Evolutionary conservation across 2,888 invertebrate genomes (phyloP), one percentile per base, ranked within the genome.

Genomic region (Toxonevra muliebris): DNA sequence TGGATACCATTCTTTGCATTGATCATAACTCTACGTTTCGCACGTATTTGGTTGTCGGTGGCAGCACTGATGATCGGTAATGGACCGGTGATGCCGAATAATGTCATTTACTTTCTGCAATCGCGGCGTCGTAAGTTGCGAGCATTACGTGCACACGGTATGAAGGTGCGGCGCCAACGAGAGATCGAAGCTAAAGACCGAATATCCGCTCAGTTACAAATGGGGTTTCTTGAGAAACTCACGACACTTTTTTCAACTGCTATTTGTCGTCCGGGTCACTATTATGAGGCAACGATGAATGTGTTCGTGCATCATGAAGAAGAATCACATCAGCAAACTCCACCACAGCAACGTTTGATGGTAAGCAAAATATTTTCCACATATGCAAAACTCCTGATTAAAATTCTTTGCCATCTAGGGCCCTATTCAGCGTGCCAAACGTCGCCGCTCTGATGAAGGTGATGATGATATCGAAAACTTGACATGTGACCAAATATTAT

Each of bases 1-100:
- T 85, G 85, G 85, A 58, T 77, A 12, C 76, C 80, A 1, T 85
- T 85, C 58, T 71, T 85, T 10, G 61, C 76, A 43, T 69, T 84
- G 57, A 82, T 85, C 65, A 45, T 84, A 7, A 40, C 73, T 61
- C 57, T 85, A 68, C 83, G 85, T 20, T 45, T 79, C 15, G 68
- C 76, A 0, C 79, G 85, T 60, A 68, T 80, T 3, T 77, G 77
- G 68, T 52, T 83, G 5, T 81, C 83, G 7, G 8, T 83, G 40
- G 79, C 71, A 4, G 77, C 81, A 2, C 54, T 82, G 9, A 64
- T 83, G 63, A 77, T 84, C 19, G 83, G 85, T 41, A 77, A 80
- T 43, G 75, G 75, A 3, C 81, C 83, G 1, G 70, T 85, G 1
- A 73, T 77, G 4, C 76, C 83, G 2, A 43, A 74, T 9, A 76